Percentiles rank a stretch among this genome's conserved stretches.
Evolutionary conservation across 2,113 vertebrate genomes (phyloP).

Genomic region (Planiliza haematocheilus): DNA sequence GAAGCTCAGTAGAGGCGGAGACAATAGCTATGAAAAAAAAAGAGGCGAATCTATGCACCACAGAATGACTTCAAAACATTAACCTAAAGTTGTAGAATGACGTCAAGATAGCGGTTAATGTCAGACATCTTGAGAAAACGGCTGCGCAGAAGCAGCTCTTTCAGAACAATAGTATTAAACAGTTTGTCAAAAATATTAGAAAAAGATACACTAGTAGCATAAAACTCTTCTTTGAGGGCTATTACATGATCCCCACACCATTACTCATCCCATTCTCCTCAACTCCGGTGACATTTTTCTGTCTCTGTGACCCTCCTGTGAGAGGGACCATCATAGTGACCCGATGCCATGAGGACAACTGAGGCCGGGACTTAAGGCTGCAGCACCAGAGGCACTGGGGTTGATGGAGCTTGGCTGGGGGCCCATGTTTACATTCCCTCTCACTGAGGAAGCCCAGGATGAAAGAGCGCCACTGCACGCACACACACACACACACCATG

Average conservation of each 20-base stretch:
- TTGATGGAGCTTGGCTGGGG: conserved; percentile 80
- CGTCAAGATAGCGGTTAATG: background rate
- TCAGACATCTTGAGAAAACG: background rate
- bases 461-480: conserved; percentile 86
- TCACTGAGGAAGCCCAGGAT: conserved; percentile 92
- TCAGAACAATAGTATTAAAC: background rate
- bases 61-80: too few species aligned
- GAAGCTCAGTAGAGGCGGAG: background rate
- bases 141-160: conserved; percentile 7
- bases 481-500: conserved; percentile 10
- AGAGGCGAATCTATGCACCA: too few species aligned
- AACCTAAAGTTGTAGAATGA: background rate
- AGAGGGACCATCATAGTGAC: conserved; percentile 33
- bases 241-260: background rate
- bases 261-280: background rate
- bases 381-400: conserved; percentile 47
- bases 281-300: conserved; percentile 11
- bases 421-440: conserved; percentile 96
- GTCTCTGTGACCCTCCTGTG: conserved; percentile 5
- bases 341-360: conserved; percentile 47
- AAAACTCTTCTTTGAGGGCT: too few species aligned
- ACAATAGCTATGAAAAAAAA: too few species aligned
- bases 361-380: conserved; percentile 32
- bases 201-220: background rate
- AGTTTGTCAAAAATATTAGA: background rate